A percentile compares a stretch with the other conserved stretches of the same genome.
phyloP scores from a whole-genome alignment of 2,113 vertebrate species.

The Morone saxatilis region DNA sequence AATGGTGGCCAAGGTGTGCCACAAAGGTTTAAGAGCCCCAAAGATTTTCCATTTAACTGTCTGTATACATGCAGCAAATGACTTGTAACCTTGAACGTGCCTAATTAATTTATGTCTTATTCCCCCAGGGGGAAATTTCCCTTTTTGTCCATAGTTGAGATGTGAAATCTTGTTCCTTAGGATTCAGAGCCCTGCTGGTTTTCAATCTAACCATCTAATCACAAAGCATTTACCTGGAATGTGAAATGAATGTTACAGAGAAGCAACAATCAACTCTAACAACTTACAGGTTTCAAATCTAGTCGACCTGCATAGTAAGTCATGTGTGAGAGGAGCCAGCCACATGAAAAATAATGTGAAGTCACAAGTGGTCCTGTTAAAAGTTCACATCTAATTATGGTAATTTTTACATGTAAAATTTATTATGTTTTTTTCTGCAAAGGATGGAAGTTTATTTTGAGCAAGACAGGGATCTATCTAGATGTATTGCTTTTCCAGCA shows the following conservation, averaged over 20 bases:
- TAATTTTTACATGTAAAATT: slow-evolving; percentile 31
- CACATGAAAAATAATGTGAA: slow-evolving; percentile 25
- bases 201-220: slow-evolving; percentile 26
- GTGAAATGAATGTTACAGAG: slow-evolving; percentile 15
- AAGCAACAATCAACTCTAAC: slow-evolving; percentile 6
- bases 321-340: not conserved
- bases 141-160: not conserved
- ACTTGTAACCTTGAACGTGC: not conserved
- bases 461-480: not conserved
- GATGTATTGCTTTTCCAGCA: slow-evolving; percentile 19
- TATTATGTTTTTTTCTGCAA: slow-evolving; percentile 5
- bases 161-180: not conserved
- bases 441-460: slow-evolving; percentile 30
- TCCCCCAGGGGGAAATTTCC: not conserved
- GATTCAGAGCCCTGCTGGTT: slow-evolving; percentile 30
- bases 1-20: not conserved
- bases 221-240: slow-evolving; percentile 21
- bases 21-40: no score
- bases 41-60: not conserved
- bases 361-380: not conserved
- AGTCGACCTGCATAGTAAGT: not conserved
- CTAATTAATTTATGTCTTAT: not conserved
- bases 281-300: slow-evolving; percentile 7
- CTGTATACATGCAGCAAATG: not conserved
- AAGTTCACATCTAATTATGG: slow-evolving; percentile 25